Percentiles rank a stretch among this genome's conserved stretches.
phyloP scores from a whole-genome alignment of 2,113 vertebrate genomes.

The Chloropsis hardwickii region DNA sequence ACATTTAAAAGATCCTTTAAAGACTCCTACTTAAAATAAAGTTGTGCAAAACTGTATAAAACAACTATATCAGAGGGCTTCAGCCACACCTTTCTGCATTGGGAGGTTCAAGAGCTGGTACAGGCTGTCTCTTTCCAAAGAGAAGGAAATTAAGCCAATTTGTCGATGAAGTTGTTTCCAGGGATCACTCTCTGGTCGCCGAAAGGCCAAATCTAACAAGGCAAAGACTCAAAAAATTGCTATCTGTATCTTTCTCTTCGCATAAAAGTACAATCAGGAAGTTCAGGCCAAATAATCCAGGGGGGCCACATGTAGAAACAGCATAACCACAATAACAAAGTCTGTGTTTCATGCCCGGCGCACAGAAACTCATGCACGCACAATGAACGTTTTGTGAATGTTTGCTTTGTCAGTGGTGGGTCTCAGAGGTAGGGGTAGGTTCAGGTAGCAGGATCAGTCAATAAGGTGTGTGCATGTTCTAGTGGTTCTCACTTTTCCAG shows the following conservation, averaged over 20 bases:
- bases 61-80: neutral
- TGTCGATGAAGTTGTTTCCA: neutral
- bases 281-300: neutral
- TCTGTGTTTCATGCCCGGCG: neutral
- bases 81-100: neutral
- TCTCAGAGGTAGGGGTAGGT: neutral
- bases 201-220: neutral
- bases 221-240: neutral
- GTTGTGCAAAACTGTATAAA: neutral
- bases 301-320: neutral
- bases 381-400: fast-evolving
- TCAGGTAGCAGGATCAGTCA: neutral
- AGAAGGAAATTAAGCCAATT: neutral
- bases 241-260: neutral
- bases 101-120: neutral
- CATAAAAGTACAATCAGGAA: neutral
- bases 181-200: neutral
- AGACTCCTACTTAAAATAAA: neutral
- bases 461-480: neutral
- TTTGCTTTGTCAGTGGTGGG: neutral
- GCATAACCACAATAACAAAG: neutral
- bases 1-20: neutral
- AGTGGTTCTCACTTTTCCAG: neutral
- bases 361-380: neutral
- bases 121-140: neutral